phyloP scores from a whole-genome alignment of 1,140 invertebrate species.

The Galleria mellonella region DNA sequence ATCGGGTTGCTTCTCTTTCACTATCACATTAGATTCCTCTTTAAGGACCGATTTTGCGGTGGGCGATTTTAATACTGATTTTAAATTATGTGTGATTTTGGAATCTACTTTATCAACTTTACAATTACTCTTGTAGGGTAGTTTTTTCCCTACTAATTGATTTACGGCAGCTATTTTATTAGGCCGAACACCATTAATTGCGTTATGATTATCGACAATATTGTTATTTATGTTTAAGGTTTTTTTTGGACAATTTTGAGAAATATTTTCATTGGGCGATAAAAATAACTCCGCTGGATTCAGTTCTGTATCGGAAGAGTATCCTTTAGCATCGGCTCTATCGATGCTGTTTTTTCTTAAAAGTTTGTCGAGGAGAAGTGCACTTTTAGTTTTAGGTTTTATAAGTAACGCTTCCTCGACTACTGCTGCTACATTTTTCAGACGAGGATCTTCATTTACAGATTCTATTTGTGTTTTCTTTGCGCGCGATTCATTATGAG shows the following conservation, averaged over 20 bases:
- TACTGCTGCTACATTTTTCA: conserved; percentile 34
- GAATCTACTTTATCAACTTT: conserved; percentile 59
- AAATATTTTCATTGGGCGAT: conserved; percentile 42
- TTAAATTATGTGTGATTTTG: conserved; percentile 49
- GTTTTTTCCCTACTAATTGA: conserved; percentile 56
- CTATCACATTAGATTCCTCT: conserved; percentile 22
- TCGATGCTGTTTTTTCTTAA: conserved; percentile 76
- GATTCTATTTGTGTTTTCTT: conserved; percentile 46
- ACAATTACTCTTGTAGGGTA: conserved; percentile 53
- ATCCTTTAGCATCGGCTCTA: conserved; percentile 51
- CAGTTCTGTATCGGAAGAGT: conserved; percentile 42
- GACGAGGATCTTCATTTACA: conserved; percentile 31
- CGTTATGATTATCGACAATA: conserved; percentile 61
- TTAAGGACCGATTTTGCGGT: conserved; percentile 38
- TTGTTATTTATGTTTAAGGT: conserved; percentile 73
- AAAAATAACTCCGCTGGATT: conserved; percentile 65
- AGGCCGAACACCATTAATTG: conserved; percentile 49
- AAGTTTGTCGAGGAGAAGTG: conserved; percentile 70
- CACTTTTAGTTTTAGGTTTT: conserved; percentile 68
- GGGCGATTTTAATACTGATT: conserved; percentile 60
- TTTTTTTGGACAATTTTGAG: conserved; percentile 48
- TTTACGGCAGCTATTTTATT: conserved; percentile 58
- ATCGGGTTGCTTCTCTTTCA: background rate
- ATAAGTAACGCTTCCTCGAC: conserved; percentile 38
- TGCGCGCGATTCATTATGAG: conserved; percentile 23